A percentile compares a stretch with the other conserved stretches of the same genome.
Evolutionary conservation across 2,797 vertebrate species (phyloP).

Genomic region (Halcyon leucocephala): DNA sequence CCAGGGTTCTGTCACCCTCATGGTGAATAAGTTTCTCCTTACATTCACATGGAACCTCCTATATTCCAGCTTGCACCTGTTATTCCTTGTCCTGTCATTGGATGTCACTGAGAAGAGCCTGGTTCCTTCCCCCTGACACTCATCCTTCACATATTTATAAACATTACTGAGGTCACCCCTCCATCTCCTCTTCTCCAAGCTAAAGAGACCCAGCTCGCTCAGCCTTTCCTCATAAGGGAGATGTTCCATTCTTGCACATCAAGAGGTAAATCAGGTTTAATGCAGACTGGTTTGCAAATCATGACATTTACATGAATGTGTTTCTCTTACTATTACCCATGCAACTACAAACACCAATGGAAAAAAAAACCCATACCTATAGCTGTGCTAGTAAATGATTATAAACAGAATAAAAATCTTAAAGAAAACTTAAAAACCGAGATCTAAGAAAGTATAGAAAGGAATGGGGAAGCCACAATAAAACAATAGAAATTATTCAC

Average conservation of each 20-base stretch:
- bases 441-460: background rate
- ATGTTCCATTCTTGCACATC: background rate
- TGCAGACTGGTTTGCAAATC: background rate
- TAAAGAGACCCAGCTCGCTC: too few relatives aligned
- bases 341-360: background rate
- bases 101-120: too few relatives aligned
- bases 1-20: too few relatives aligned
- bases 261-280: background rate
- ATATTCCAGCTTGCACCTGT: too few relatives aligned
- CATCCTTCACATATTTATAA: too few relatives aligned
- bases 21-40: too few relatives aligned
- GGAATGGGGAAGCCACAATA: fast-evolving
- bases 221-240: too few relatives aligned
- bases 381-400: background rate
- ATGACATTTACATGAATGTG: background rate
- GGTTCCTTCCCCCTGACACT: too few relatives aligned
- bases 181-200: too few relatives aligned
- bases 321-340: background rate
- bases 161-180: too few relatives aligned
- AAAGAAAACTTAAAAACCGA: background rate
- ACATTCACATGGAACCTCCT: too few relatives aligned
- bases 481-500: background rate
- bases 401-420: background rate
- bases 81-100: too few relatives aligned
- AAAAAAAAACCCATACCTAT: background rate